Evolutionary conservation across 2,888 invertebrate species (phyloP), one percentile per base, ranked within the genome.

Genomic region (Orchesella flavescens): DNA sequence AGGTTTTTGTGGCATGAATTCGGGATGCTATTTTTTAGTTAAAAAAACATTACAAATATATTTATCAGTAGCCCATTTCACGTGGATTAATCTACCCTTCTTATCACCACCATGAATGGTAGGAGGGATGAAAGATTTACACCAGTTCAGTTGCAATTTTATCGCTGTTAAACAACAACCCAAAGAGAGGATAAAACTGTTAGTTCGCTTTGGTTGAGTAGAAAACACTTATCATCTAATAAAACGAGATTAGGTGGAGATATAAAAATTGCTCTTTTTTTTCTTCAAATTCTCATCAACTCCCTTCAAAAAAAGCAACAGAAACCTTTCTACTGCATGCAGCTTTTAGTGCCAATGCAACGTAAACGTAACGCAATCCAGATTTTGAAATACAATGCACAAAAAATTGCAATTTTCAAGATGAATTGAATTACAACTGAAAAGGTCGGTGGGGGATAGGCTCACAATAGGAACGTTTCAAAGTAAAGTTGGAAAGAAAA

Each of bases 171-270:
- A 44, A n/a, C n/a, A n/a, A n/a, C n/a, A n/a, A n/a, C n/a, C n/a
- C n/a, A n/a, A n/a, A n/a, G n/a, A 15, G 55, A 15, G 55, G 15
- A 17, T 21, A 59, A 59, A 23, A 59, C 49, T 49, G 49, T 49
- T 49, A 49, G 15, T 49, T 49, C 49, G 49, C 49, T 49, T 59
- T 17, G 19, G 12, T 21, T 19, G n/a, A 46, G 44, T 63, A 74
- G 63, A 46, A 74, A 63, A 74, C 59, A 61, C 53, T 75, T 75
- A 53, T 75, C 65, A 66, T 53, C 55, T 43, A 63, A 66, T 75
- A 65, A 53, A 73, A 75, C 73, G 21, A 75, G 75, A 75, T 75
- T 75, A 72, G 19, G 10, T 24, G 23, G 44, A n/a, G 49, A 49
- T 15, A 49, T 65, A 55, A 65, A 65, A 75, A 75, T 43, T 63